Evolutionary conservation across 2,888 invertebrate genomes (phyloP), one percentile per base, ranked within the genome.

Genomic region (Oxyscelio sp.): DNA sequence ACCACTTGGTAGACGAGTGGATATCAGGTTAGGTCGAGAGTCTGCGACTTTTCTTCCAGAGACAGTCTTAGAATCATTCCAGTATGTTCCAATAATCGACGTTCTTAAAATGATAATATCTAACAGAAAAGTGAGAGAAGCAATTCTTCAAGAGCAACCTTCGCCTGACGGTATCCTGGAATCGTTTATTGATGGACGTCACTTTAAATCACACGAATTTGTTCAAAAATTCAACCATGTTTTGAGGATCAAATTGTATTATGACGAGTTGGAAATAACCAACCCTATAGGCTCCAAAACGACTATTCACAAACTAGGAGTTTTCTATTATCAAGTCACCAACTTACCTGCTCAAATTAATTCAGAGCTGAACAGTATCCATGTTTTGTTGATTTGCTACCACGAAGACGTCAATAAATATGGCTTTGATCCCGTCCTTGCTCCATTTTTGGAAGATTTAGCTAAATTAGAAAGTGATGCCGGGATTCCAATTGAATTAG

Each of bases 241-340:
- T 17, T 24, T 83, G 2, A 40, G 79, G 21, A 34, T 85, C 0
- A 74, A 84, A 70, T 27, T 86, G 4, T 87, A 85, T 56, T 87
- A 85, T 58, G 83, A 87, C 65, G 84, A 87, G 38, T 31, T 87
- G 13, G 87, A 87, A 73, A 82, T 83, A 24, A 74, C 73, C 1
- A 87, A 88, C 63, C 74, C 85, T 22, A 13, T 86, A 8, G 86
- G 86, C 2, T 86, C 83, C 3, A 88, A 87, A 54, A 87, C 85
- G 19, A 74, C 66, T 8, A 38, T 85, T 21, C 86, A 88, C 24
- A 86, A 86, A 70, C 31, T 87, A 43, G 84, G 83, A 11, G 68
- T 71, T 24, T 86, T 87, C 31, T 84, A 85, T 45, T 85, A 75
- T 48, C 70, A 63, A 48, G 61, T 88, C 19, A 15, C 54, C 6